Evolutionary conservation across 2,113 vertebrate species (phyloP), one percentile per base, ranked within the genome.

Genomic region (Danio rerio): DNA sequence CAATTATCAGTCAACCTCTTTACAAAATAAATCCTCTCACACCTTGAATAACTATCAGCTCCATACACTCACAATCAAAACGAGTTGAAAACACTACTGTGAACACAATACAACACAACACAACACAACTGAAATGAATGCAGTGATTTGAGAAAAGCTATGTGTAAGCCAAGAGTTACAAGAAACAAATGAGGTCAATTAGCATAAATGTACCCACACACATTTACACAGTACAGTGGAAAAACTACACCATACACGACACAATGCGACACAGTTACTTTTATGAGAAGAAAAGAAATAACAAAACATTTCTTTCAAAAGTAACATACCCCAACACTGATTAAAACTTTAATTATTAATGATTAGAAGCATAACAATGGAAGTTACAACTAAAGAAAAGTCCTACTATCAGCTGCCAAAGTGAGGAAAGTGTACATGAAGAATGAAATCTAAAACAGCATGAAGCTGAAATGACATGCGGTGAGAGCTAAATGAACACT

Each of bases 391-490:
- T 73, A 40, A n/a, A 55, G 70, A 47, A 9, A 4, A 59, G 11
- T 10, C 4, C 15, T 9, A 20, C 10, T 13, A 20, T 59, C 16
- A 59, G 16, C 53, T 59, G 66, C 9, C 6, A 84, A 10, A 47
- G 63, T 21, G 55, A 78, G 12, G 16, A 77, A 81, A 40, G 31
- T 62, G 16, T 42, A 12, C 71, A 80, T 66, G 62, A 80, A 47
- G 45, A 81, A 88, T 87, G 65, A 80, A n/a, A 85, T 84, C 59
- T 11, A 71, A 49, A 31, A 62, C 63, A 73, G 66, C 40, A 63
- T 69, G 55, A 85, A 75, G 80, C 52, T 78, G 66, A 87, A 86
- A 52, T 59, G 66, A 18, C 84, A 79, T 89, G 89, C 90, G 50
- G 70, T 85, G 59, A 7, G 59, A 80, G 47, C 5, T 69, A 78